These are phyloP conservation scores for Eptatretus atami DNA, from an alignment of 2,797 vertebrate species.

Conservation along the genomic window DNA sequence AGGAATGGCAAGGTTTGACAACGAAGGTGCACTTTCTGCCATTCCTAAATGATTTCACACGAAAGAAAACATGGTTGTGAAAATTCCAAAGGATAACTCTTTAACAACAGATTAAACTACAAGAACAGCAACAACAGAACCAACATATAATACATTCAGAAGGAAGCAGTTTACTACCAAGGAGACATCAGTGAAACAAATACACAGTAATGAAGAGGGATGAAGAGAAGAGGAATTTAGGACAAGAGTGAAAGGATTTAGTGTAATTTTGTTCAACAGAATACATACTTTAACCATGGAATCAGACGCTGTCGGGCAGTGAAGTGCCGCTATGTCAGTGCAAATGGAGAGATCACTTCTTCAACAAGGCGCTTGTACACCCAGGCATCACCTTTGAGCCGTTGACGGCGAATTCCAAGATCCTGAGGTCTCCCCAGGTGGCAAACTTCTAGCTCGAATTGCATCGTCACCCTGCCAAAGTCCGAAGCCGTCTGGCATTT, in stretches of 20 bases:
- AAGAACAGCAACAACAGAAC: no score
- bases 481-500: slow-evolving; percentile 49
- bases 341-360: slow-evolving; percentile 36
- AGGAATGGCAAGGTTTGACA: no score
- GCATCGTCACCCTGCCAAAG: slow-evolving; percentile 55
- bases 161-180: background rate
- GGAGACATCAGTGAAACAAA: slow-evolving; percentile 9
- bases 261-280: slow-evolving; percentile 9
- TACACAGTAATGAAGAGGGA: slow-evolving; percentile 8
- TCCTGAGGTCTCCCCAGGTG: slow-evolving; percentile 32
- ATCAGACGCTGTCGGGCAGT: background rate
- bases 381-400: slow-evolving; percentile 75
- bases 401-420: slow-evolving; percentile 38
- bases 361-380: slow-evolving; percentile 76
- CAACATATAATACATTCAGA: no score
- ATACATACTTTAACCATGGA: background rate
- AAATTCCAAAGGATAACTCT: no score
- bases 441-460: slow-evolving; percentile 73
- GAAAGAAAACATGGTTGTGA: no score
- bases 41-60: no score
- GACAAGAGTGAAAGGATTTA: slow-evolving; percentile 8
- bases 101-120: no score
- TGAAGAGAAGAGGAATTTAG: slow-evolving; percentile 6
- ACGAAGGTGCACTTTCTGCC: no score
- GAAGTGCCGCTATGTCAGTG: slow-evolving; percentile 17